Percentiles rank a stretch among this genome's conserved stretches.
Conservation (phyloP, 2,797 vertebrate genomes). For the Megalops cyprinoides region DNA sequence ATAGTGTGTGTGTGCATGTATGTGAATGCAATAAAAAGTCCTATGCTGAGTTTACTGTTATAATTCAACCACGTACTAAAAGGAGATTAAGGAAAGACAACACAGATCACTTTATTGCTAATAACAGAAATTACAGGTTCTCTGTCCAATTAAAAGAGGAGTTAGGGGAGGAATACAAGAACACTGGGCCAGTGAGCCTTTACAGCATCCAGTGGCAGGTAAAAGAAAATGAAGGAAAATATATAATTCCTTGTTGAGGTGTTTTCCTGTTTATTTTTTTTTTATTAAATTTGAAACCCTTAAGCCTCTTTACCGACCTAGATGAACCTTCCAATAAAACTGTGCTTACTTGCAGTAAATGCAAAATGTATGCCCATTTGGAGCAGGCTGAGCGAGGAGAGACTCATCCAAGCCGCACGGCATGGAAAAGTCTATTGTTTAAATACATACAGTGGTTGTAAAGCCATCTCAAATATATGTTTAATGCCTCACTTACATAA, state of each 20-base stretch:
- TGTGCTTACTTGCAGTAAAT: too few species aligned
- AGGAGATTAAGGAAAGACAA: background rate
- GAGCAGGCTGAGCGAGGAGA: too few species aligned
- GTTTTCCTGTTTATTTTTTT: background rate
- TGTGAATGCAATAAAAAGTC: background rate
- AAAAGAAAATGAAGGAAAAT: too few species aligned
- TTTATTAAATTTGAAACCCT: background rate
- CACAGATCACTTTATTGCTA: background rate
- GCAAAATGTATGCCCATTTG: too few species aligned
- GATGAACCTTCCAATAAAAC: too few species aligned
- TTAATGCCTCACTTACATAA: constrained; percentile 35
- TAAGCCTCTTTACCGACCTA: background rate
- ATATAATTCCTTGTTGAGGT: background rate
- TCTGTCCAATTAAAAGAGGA: too few species aligned
- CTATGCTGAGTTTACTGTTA: background rate
- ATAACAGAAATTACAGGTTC: too few species aligned
- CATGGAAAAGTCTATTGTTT: constrained; percentile 9
- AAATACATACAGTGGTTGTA: constrained; percentile 31
- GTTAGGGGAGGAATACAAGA: too few species aligned
- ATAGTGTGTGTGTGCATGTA: background rate
- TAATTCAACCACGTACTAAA: background rate
- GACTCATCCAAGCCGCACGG: too few species aligned
- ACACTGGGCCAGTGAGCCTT: too few species aligned
- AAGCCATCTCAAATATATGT: background rate
- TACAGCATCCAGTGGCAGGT: background rate